phyloP scores from a whole-genome alignment of 2,888 invertebrate species.

The Koerneria pararmatus region DNA sequence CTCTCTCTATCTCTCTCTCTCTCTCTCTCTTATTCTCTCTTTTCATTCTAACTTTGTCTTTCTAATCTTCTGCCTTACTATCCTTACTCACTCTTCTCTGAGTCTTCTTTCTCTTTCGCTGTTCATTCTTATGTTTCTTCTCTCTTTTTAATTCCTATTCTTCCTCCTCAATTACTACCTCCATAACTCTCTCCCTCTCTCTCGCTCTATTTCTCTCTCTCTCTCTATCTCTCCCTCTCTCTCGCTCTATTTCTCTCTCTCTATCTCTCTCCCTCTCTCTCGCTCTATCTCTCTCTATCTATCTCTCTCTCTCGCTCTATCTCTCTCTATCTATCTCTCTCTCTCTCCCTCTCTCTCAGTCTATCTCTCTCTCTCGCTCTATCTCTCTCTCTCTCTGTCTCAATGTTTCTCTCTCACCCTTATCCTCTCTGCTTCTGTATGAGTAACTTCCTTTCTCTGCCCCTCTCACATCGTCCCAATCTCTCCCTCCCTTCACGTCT shows the following conservation, averaged over 20 bases:
- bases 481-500: neutral
- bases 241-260: neutral
- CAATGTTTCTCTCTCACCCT: slow-evolving; percentile 16
- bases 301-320: neutral
- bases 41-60: too few species aligned
- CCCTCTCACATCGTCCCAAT: neutral
- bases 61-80: too few species aligned
- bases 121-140: too few species aligned
- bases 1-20: neutral
- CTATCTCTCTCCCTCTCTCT: too few species aligned
- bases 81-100: too few species aligned
- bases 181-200: too few species aligned
- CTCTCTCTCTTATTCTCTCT: too few species aligned
- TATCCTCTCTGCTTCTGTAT: slow-evolving; percentile 10
- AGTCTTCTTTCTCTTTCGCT: too few species aligned
- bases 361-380: slow-evolving; percentile 15
- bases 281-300: slow-evolving; percentile 12
- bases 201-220: too few species aligned
- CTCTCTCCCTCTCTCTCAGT: slow-evolving; percentile 6
- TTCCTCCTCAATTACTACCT: too few species aligned
- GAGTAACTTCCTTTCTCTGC: neutral
- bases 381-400: slow-evolving; percentile 12
- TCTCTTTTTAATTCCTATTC: too few species aligned
- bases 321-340: neutral
- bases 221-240: neutral